phyloP scores from a whole-genome alignment of 2,113 vertebrate species.

The Saguinus imperator region DNA sequence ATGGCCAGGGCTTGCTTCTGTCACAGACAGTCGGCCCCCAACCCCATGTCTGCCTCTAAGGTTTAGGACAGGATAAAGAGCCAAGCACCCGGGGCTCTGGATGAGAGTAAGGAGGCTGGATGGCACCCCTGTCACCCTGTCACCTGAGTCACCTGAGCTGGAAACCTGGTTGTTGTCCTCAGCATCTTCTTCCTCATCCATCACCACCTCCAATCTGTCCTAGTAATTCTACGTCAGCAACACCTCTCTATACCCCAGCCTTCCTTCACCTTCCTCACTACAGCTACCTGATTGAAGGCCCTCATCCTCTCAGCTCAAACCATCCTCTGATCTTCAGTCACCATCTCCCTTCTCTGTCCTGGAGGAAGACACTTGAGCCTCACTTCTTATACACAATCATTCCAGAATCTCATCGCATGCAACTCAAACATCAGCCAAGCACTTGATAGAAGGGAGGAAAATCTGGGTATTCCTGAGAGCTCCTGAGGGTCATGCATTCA shows the following conservation, averaged over 20 bases:
- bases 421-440: background rate
- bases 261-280: background rate
- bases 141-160: background rate
- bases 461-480: background rate
- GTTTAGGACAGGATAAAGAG: background rate
- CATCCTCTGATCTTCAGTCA: background rate
- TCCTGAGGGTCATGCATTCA: background rate
- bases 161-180: background rate
- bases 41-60: background rate
- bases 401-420: background rate
- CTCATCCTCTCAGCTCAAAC: background rate
- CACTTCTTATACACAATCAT: background rate
- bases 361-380: background rate
- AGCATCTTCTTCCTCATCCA: background rate
- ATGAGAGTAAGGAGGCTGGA: background rate
- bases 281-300: background rate
- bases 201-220: background rate
- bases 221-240: background rate
- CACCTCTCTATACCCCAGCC: background rate
- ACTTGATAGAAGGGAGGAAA: background rate
- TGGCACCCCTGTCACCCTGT: background rate
- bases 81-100: background rate
- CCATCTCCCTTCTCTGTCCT: background rate
- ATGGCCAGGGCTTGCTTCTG: background rate
- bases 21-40: background rate